Evolutionary conservation across 2,888 invertebrate genomes (phyloP).

Genomic region (Trissolcus brochymenae): DNA sequence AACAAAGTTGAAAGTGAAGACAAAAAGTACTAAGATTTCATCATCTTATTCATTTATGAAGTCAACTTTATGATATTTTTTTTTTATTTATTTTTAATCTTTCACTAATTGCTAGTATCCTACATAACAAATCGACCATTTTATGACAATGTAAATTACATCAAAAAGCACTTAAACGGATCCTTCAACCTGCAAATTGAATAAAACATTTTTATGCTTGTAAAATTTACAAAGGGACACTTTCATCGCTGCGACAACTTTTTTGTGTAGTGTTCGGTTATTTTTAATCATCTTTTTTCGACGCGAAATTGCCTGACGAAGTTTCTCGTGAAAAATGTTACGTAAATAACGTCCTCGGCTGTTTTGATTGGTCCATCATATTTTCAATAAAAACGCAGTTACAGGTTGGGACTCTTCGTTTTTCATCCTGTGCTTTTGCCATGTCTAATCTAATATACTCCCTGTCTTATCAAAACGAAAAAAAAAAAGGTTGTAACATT

Average conservation of each 20-base stretch:
- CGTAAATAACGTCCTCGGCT: slow-evolving; percentile 14
- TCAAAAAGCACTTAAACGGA: slow-evolving; percentile 43
- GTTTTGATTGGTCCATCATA: slow-evolving; percentile 14
- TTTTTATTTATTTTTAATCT: too few relatives aligned
- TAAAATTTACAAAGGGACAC: slow-evolving; percentile 21
- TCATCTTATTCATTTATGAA: too few relatives aligned
- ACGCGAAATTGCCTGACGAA: slow-evolving; percentile 31
- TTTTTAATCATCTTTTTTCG: slow-evolving; percentile 21
- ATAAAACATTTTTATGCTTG: slow-evolving; percentile 19
- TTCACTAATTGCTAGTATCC: too few relatives aligned
- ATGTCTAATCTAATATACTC: too few relatives aligned
- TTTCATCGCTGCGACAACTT: slow-evolving; percentile 6
- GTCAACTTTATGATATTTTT: too few relatives aligned
- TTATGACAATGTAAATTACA: slow-evolving; percentile 24
- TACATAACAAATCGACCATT: too few relatives aligned
- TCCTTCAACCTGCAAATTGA: slow-evolving; percentile 30
- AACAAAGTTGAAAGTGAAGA: neutral
- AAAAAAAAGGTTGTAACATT: too few relatives aligned
- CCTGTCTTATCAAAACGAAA: too few relatives aligned
- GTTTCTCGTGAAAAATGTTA: slow-evolving; percentile 26
- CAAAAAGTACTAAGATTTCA: neutral
- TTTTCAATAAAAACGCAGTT: neutral
- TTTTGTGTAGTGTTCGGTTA: slow-evolving; percentile 8
- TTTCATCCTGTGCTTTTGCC: too few relatives aligned
- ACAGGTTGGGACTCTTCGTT: neutral